A percentile compares a stretch with the other conserved stretches of the same genome.
These are phyloP conservation scores for Lutraria lutraria DNA, from an alignment of 2,888 invertebrate genomes.

Conservation along the genomic window DNA sequence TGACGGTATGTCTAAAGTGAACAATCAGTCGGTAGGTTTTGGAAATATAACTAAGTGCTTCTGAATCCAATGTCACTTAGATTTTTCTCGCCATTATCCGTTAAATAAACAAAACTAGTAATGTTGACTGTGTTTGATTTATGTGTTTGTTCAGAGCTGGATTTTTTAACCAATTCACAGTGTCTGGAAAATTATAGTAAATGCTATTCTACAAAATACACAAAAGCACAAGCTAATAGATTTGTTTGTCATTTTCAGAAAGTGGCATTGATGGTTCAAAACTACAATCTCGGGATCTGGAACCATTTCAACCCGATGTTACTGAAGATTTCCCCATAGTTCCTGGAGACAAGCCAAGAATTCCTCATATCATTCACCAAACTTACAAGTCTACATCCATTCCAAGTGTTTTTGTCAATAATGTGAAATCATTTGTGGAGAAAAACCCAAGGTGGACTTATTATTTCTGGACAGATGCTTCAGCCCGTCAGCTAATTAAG, in stretches of 20 bases:
- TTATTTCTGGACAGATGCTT: conserved; percentile 82
- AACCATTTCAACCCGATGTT: conserved; percentile 37
- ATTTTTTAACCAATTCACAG: no score
- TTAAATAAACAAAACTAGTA: no score
- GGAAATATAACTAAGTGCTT: no score
- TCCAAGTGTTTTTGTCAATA: conserved; percentile 27
- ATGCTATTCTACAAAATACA: no score
- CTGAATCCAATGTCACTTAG: no score
- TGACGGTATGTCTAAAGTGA: no score
- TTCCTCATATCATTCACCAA: conserved; percentile 65
- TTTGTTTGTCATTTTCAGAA: background rate
- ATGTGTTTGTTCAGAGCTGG: no score
- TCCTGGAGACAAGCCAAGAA: conserved; percentile 25
- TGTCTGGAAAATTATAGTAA: no score
- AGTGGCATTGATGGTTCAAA: background rate
- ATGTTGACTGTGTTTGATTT: no score
- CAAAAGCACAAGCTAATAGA: no score
- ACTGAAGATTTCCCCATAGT: conserved; percentile 44
- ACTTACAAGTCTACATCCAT: conserved; percentile 46
- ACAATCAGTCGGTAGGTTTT: no score
- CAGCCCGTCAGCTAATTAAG: conserved; percentile 74
- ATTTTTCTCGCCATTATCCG: no score
- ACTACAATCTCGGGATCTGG: background rate
- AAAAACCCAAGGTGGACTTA: conserved; percentile 82
- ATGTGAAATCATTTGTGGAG: conserved; percentile 68